A percentile compares a stretch with the other conserved stretches of the same genome.
Evolutionary conservation across 1,140 invertebrate species (phyloP).

Genomic region (Oryctes rhinoceros): DNA sequence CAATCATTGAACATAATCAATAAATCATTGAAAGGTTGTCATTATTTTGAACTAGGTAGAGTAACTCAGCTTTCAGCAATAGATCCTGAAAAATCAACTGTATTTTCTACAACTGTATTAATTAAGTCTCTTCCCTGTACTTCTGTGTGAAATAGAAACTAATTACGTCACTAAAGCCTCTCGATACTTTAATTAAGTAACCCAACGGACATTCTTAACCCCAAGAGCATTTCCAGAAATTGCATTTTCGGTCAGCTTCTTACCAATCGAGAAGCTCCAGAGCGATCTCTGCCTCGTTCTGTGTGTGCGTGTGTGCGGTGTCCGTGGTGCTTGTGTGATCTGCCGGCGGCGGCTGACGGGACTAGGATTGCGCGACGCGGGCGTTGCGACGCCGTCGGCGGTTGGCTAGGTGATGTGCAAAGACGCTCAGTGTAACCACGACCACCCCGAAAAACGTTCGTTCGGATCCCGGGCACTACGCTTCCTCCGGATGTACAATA

Average conservation of each 20-base stretch:
- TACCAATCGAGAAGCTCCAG: background rate
- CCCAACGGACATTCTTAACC: background rate
- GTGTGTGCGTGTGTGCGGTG: background rate
- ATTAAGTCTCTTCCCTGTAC: no score
- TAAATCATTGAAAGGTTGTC: no score
- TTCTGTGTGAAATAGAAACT: no score
- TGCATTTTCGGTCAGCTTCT: background rate
- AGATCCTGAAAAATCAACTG: no score
- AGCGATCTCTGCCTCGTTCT: no score
- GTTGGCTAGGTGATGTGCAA: conserved; percentile 26
- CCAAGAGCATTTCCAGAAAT: background rate
- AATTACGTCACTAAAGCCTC: background rate
- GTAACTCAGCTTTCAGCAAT: no score
- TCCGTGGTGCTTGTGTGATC: conserved; percentile 21
- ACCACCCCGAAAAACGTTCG: conserved; percentile 12
- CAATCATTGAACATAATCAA: no score
- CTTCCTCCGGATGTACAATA: conserved; percentile 12
- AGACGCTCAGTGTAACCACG: conserved; percentile 35
- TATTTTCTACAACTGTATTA: no score
- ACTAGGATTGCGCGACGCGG: conserved; percentile 27
- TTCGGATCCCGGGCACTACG: background rate
- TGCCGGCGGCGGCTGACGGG: background rate
- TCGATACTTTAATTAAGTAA: conserved; percentile 1
- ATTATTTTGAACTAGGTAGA: no score
- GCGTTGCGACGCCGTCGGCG: conserved; percentile 4